Percentiles rank a stretch among this genome's conserved stretches.
Conservation (phyloP, 2,797 vertebrate genomes). For the Enteromius unitaeniatus region DNA sequence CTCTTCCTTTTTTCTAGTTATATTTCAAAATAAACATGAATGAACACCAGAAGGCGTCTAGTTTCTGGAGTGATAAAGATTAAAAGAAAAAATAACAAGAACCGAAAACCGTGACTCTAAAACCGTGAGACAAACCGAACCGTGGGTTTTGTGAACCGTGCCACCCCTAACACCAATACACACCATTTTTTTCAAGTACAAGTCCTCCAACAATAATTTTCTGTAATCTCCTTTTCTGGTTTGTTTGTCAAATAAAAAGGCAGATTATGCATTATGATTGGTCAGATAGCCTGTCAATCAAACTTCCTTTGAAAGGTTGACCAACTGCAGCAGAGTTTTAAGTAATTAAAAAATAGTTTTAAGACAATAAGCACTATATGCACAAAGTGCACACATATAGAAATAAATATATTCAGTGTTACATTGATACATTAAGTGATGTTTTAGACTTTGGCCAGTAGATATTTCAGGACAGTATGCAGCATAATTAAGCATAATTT, state of each 20-base stretch:
- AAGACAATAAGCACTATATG: not conserved
- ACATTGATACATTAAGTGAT: not conserved
- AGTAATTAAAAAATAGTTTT: too few relatives aligned
- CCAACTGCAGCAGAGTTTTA: not conserved
- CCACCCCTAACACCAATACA: not conserved
- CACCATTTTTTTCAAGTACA: not conserved
- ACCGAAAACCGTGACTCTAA: too few relatives aligned
- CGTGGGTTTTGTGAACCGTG: too few relatives aligned
- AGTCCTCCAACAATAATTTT: not conserved
- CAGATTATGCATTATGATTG: not conserved
- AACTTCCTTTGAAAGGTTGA: too few relatives aligned
- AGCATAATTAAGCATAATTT: not conserved
- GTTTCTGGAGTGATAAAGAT: too few relatives aligned
- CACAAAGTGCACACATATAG: not conserved
- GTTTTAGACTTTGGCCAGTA: slow-evolving; percentile 6
- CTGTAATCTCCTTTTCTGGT: not conserved
- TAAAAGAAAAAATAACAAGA: too few relatives aligned
- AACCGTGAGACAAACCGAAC: too few relatives aligned
- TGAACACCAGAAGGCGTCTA: not conserved
- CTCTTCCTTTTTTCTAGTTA: not conserved
- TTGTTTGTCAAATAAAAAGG: not conserved
- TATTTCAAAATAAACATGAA: not conserved
- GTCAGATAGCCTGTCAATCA: not conserved
- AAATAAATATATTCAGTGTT: not conserved
- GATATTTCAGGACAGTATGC: not conserved